Evolutionary conservation across 2,797 vertebrate genomes (phyloP).

Genomic region (Cryptoblepharus egeriae): DNA sequence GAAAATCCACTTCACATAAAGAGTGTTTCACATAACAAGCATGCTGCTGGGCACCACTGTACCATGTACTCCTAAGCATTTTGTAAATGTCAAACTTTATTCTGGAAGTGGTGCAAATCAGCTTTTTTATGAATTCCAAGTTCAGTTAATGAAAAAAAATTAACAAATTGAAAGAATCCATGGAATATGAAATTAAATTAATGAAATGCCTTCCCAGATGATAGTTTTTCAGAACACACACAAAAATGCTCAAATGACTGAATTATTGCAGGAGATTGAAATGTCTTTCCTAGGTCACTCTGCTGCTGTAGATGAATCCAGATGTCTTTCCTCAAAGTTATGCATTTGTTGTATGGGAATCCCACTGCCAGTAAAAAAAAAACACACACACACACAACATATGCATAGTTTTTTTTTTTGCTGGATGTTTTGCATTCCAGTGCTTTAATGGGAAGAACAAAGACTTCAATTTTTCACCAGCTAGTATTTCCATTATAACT

Average conservation of each 20-base stretch:
- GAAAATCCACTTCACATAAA: no score
- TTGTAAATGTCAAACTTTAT: background rate
- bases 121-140: background rate
- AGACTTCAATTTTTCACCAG: background rate
- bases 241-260: background rate
- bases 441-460: background rate
- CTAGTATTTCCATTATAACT: background rate
- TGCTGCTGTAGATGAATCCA: background rate
- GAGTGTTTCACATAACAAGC: no score
- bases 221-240: background rate
- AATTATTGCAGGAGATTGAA: slow-evolving; percentile 2
- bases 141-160: background rate
- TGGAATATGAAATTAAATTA: background rate
- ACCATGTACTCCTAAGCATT: slow-evolving; percentile 2
- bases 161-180: background rate
- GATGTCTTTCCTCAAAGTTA: slow-evolving; percentile 1
- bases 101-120: slow-evolving; percentile 4
- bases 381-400: no score
- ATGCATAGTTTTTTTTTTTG: no score
- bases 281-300: background rate
- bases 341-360: background rate
- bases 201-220: background rate
- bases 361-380: background rate
- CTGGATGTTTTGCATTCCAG: no score
- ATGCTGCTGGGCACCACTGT: no score